Evolutionary conservation across 2,113 vertebrate genomes (phyloP), one percentile per base, ranked within the genome.

Genomic region (Pseudopipra pipra): DNA sequence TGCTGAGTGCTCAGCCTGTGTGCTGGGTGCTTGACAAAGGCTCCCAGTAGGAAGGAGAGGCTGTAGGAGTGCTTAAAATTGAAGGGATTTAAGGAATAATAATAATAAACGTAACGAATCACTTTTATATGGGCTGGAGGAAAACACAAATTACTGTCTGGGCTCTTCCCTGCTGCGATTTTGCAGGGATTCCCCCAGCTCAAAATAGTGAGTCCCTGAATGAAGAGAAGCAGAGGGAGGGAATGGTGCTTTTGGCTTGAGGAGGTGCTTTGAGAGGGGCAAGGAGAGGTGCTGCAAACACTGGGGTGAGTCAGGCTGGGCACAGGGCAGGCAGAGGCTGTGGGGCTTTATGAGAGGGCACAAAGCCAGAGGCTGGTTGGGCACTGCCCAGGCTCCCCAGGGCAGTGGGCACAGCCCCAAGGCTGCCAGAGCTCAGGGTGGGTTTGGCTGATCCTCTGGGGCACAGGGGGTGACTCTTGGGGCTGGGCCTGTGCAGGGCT

Each of bases 221-320:
- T 85, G 65, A 67, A 61, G 88, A 78, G 55, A 31, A 71, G 62
- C 61, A 66, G 95, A 83, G 92, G 89, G 61, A 93, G 77, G 43
- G 67, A 85, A 56, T 86, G 62, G 35, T 95, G 84, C 88, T 63
- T 85, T 72, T 79, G 96, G 85, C 84, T 87, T 12, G 39, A 66
- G 85, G 65, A 96, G 94, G 46, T 56, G 85, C 93, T 94, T 86
- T 23, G 39, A 35, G 86, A 65, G 16, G 61, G 54, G 68, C 76
- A 61, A 76, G 84, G 80, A 84, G 76, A 74, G 65, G 35, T 15
- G 18, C 79, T 95, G 82, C 66, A 80, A 74, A 66, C 77, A 58
- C 73, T 4, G 90, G 85, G 72, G 68, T 73, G 87, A 85, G 82
- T 66, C 25, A 59, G 51, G 85, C 44, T 83, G 92, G 62, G 80